These are phyloP conservation scores for Andrena bucephala DNA, from an alignment of 2,888 invertebrate genomes.

Conservation along the genomic window DNA sequence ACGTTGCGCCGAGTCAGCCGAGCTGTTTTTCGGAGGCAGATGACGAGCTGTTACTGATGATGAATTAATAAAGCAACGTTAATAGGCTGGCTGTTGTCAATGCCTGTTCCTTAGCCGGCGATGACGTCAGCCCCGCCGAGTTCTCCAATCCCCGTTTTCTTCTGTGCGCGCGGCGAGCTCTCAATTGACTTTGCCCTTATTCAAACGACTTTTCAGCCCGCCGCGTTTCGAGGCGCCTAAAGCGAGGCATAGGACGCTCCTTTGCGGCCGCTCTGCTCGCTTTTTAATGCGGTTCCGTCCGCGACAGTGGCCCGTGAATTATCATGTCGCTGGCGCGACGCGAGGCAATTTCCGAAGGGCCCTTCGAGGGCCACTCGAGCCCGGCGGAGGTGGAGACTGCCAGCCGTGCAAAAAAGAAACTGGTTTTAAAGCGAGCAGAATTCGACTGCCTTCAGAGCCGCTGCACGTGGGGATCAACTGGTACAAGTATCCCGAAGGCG, in stretches of 20 bases:
- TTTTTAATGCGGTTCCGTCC: conserved; percentile 2
- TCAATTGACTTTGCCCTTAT: conserved; percentile 67
- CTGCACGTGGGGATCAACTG: conserved; percentile 41
- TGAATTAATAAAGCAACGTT: conserved; percentile 26
- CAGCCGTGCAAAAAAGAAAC: conserved; percentile 47
- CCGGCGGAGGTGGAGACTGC: conserved; percentile 13
- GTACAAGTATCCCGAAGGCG: conserved; percentile 31
- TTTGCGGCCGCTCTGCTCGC: conserved; percentile 27
- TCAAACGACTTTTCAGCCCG: conserved; percentile 47
- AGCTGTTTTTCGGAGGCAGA: not conserved
- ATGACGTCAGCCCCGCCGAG: conserved; percentile 47
- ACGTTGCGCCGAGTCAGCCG: not conserved
- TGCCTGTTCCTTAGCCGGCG: conserved; percentile 11
- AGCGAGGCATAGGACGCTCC: conserved; percentile 17
- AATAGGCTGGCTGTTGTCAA: not conserved
- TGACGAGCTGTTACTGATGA: not conserved
- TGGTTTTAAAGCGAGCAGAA: conserved; percentile 46
- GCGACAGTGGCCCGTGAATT: conserved; percentile 19
- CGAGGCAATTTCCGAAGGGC: conserved; percentile 34
- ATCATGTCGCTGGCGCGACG: not conserved
- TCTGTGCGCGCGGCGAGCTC: conserved; percentile 30
- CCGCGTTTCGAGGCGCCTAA: conserved; percentile 22
- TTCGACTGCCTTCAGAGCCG: conserved; percentile 9
- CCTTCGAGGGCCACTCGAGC: not conserved
- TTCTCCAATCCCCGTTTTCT: conserved; percentile 35